Evolutionary conservation across 1,140 invertebrate species (phyloP).

Genomic region (Sitodiplosis mosellana): DNA sequence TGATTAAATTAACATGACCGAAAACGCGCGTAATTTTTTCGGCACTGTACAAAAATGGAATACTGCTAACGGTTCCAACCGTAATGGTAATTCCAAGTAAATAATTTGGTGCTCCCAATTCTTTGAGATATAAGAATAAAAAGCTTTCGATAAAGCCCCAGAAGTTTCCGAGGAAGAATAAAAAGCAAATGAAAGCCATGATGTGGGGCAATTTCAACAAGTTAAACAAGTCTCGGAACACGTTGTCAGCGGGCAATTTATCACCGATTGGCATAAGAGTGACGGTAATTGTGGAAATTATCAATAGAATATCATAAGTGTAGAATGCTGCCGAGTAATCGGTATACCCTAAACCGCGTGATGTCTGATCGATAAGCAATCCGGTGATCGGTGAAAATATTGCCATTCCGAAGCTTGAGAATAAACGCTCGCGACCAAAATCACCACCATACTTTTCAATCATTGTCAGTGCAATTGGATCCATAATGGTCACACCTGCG

Average conservation of each 20-base stretch:
- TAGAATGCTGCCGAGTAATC: conserved; percentile 64
- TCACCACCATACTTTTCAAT: conserved; percentile 61
- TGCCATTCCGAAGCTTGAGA: conserved; percentile 60
- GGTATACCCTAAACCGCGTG: conserved; percentile 40
- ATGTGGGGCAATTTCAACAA: conserved; percentile 56
- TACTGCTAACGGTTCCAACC: conserved; percentile 57
- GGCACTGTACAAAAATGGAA: conserved; percentile 62
- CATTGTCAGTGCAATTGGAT: conserved; percentile 62
- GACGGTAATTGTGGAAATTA: conserved; percentile 46
- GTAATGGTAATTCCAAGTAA: conserved; percentile 65
- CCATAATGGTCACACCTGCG: conserved; percentile 53
- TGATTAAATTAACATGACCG: conserved; percentile 64
- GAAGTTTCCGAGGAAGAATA: conserved; percentile 56
- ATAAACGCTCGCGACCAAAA: conserved; percentile 59
- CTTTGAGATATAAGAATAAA: conserved; percentile 64
- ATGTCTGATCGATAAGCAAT: conserved; percentile 48
- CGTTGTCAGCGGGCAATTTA: conserved; percentile 50
- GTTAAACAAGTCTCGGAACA: conserved; percentile 44
- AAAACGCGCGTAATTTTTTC: conserved; percentile 61
- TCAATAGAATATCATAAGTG: conserved; percentile 46
- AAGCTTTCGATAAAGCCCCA: conserved; percentile 77
- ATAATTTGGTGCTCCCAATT: conserved; percentile 59
- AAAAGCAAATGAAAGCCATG: conserved; percentile 53
- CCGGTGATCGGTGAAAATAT: conserved; percentile 65
- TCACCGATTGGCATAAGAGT: conserved; percentile 50